These are phyloP conservation scores for Microcebus lehilahytsara DNA, from an alignment of 2,113 vertebrate species.

Conservation along the genomic window DNA sequence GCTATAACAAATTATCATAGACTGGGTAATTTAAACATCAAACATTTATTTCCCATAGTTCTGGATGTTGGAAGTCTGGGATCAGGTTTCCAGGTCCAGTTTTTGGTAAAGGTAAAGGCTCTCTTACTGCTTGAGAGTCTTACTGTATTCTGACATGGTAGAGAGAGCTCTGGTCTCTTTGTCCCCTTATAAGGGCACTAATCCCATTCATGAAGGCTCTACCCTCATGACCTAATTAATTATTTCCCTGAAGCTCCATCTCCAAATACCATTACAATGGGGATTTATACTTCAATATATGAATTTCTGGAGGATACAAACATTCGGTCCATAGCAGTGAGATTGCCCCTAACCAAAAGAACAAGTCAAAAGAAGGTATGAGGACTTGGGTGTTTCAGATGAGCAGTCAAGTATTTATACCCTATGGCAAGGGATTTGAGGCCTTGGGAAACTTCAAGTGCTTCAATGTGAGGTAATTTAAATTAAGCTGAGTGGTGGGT, in stretches of 20 bases:
- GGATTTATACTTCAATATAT: neutral
- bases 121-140: too few relatives aligned
- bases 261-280: neutral
- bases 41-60: too few relatives aligned
- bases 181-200: too few relatives aligned
- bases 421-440: neutral
- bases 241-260: neutral
- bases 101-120: too few relatives aligned
- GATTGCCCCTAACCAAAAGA: neutral
- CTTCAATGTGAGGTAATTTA: neutral
- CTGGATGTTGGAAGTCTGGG: too few relatives aligned
- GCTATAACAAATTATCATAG: too few relatives aligned
- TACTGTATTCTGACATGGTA: too few relatives aligned
- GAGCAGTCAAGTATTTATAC: neutral
- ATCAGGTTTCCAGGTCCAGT: too few relatives aligned
- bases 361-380: neutral
- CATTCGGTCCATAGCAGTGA: neutral
- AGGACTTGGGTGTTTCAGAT: neutral
- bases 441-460: neutral
- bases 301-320: neutral
- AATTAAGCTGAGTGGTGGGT: neutral
- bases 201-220: too few relatives aligned
- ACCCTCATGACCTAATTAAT: too few relatives aligned
- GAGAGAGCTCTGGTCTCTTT: too few relatives aligned
- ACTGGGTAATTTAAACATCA: too few relatives aligned